phyloP scores from a whole-genome alignment of 2,888 invertebrate genomes.

The Pristionchus entomophagus region DNA sequence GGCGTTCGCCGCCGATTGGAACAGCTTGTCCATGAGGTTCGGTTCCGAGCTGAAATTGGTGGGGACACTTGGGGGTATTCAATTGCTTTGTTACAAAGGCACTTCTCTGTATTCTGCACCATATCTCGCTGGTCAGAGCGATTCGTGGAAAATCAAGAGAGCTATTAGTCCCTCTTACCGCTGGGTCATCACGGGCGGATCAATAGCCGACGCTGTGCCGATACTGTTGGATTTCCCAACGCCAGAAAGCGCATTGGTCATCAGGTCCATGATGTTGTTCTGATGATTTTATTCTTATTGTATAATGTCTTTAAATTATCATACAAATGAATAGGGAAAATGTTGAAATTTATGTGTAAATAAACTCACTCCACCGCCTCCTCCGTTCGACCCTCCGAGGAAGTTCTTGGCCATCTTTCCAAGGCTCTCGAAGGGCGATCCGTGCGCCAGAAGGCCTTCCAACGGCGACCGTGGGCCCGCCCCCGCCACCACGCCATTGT shows the following conservation, averaged over 20 bases:
- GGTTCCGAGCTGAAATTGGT: slow-evolving; percentile 40
- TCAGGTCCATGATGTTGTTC: slow-evolving; percentile 57
- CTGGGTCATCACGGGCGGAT: slow-evolving; percentile 21
- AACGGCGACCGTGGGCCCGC: slow-evolving; percentile 46
- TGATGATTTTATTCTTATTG: slow-evolving; percentile 19
- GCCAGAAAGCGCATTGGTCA: slow-evolving; percentile 59
- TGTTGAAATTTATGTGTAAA: no score
- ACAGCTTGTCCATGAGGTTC: slow-evolving; percentile 47
- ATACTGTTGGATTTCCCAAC: slow-evolving; percentile 19
- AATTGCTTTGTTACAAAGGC: no score
- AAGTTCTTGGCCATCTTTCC: slow-evolving; percentile 71
- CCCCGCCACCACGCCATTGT: slow-evolving; percentile 13
- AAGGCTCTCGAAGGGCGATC: slow-evolving; percentile 61
- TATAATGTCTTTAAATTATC: not conserved
- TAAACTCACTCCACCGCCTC: slow-evolving; percentile 51
- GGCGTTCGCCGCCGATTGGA: slow-evolving; percentile 55
- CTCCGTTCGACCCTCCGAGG: slow-evolving; percentile 59
- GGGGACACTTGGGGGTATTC: no score
- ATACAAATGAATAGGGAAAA: not conserved
- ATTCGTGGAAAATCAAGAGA: not conserved
- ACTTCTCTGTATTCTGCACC: no score
- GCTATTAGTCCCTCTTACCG: not conserved
- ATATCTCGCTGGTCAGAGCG: no score
- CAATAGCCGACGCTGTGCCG: slow-evolving; percentile 32
- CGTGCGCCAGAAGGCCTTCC: slow-evolving; percentile 55